Percentiles rank a stretch among this genome's conserved stretches.
Conservation (phyloP, 2,888 invertebrate species). For the Megastigmus dorsalis region DNA sequence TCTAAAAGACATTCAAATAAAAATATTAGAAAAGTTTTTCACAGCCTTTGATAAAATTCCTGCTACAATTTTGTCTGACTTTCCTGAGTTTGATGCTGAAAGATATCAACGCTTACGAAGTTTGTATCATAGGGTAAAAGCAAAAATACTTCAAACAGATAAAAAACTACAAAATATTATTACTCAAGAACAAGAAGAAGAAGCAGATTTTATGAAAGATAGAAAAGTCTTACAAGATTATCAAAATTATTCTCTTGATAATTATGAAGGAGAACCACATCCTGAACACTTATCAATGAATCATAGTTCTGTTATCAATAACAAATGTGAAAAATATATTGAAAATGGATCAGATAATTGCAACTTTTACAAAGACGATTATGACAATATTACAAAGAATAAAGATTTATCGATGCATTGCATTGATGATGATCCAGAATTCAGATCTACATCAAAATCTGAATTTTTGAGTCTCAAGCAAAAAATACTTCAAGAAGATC, state of each 20-base stretch:
- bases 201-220: constrained; percentile 13
- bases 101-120: constrained; percentile 78
- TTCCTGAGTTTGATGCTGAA: constrained; percentile 78
- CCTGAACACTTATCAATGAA: background rate
- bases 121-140: constrained; percentile 78
- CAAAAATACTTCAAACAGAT: constrained; percentile 75
- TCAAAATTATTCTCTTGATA: constrained; percentile 62
- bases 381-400: background rate
- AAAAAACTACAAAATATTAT: constrained; percentile 60
- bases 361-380: background rate
- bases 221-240: constrained; percentile 61
- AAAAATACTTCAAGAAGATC: background rate
- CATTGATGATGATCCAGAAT: background rate
- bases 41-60: constrained; percentile 81
- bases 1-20: constrained; percentile 77
- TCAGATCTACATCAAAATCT: background rate
- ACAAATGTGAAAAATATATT: background rate
- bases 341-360: background rate
- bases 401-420: background rate
- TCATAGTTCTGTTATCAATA: background rate
- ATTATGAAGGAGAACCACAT: constrained; percentile 23
- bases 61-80: constrained; percentile 77
- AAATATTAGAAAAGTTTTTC: constrained; percentile 80
- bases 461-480: background rate
- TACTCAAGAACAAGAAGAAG: constrained; percentile 30